Evolutionary conservation across 2,113 vertebrate species (phyloP), one percentile per base, ranked within the genome.

Genomic region (Daubentonia madagascariensis): DNA sequence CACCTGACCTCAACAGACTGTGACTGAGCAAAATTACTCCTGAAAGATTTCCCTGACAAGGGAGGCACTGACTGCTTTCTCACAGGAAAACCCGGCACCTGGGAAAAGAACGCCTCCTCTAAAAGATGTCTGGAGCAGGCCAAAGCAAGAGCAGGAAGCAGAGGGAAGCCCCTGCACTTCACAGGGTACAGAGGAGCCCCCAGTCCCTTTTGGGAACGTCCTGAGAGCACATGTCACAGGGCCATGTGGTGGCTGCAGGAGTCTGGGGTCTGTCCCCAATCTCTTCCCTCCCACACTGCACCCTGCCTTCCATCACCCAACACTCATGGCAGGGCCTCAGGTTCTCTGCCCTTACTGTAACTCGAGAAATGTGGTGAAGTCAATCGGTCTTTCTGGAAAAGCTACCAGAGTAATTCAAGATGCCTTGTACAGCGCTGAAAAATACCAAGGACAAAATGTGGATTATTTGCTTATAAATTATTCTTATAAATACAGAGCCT

Each of bases 121-220:
- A 6, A 7, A 4, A 2, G 73, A 37, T 1, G 35, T 1, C 43
- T 11, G 16, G 59, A 28, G 48, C 78, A 7, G 28, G 63, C 35
- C 43, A 25, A 18, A 13, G 57, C 8, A 0, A 6, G n/a, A 22
- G 5, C 0, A 35, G n/a, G 16, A 23, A 32, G 25, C 6, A 1
- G 83, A 54, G n/a, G 32, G 70, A n/a, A 37, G 65, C 1, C 63
- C 72, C 65, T 0, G 22, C 16, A 14, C n/a, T 18, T 61, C 43
- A 68, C n/a, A 40, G 45, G 43, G 23, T 32, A 23, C 8, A 65
- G 48, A 65, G 73, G 67, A 57, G 54, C 43, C n/a, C 54, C 28
- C 6, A 1, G 18, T n/a, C 40, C n/a, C 52, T 57, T 81, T 25
- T 43, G 73, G 59, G 89, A 45, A 48, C 3, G 30, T 45, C 48